phyloP scores from a whole-genome alignment of 2,113 vertebrate genomes.

The Nothocercus nigrocapillus region DNA sequence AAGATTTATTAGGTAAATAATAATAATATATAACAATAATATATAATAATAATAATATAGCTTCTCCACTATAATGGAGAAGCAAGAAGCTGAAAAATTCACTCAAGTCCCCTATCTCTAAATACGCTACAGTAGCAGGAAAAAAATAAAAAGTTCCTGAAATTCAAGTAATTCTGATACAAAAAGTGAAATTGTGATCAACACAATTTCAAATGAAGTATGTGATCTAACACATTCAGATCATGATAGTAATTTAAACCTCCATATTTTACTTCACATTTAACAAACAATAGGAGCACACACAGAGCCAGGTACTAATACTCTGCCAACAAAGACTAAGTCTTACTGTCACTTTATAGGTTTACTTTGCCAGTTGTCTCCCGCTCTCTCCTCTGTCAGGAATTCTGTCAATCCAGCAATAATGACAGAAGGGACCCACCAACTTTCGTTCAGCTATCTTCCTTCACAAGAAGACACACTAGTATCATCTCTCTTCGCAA shows the following conservation, averaged over 20 bases:
- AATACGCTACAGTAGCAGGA: background rate
- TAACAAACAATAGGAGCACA: background rate
- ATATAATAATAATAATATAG: too few species aligned
- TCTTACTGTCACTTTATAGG: background rate
- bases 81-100: background rate
- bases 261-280: background rate
- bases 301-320: background rate
- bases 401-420: background rate
- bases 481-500: background rate
- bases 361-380: background rate
- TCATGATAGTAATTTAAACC: rapidly evolving
- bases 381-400: background rate
- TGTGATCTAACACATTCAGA: background rate
- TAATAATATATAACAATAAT: too few species aligned
- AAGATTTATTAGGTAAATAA: too few species aligned
- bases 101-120: background rate
- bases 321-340: background rate
- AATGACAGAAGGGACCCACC: background rate
- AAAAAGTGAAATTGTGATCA: background rate
- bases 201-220: too few species aligned
- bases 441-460: background rate
- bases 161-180: background rate
- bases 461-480: background rate
- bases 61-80: background rate
- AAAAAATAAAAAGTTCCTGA: background rate